A percentile compares a stretch with the other conserved stretches of the same genome.
These are phyloP conservation scores for Callinectes sapidus DNA, from an alignment of 2,888 invertebrate genomes.

Conservation along the genomic window DNA sequence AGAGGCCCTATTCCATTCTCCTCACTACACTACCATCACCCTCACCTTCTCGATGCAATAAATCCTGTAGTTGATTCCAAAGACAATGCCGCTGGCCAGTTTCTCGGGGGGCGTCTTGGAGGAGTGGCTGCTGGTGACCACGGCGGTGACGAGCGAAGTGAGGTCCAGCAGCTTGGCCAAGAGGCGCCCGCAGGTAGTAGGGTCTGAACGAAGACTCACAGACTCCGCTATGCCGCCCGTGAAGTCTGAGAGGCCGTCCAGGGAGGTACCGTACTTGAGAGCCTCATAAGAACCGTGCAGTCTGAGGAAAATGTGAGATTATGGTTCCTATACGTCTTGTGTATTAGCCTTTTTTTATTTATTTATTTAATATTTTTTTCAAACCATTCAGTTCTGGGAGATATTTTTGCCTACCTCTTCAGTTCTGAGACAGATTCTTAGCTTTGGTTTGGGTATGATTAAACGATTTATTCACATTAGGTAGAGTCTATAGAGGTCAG, in stretches of 20 bases:
- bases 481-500: too few relatives aligned
- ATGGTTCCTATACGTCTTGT: background rate
- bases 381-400: too few relatives aligned
- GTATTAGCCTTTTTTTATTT: too few relatives aligned
- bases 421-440: too few relatives aligned
- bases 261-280: conserved; percentile 90
- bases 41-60: conserved; percentile 84
- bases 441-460: too few relatives aligned
- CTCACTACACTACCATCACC: too few relatives aligned
- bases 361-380: too few relatives aligned
- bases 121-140: conserved; percentile 78
- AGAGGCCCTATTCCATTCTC: background rate
- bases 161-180: conserved; percentile 85
- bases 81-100: conserved; percentile 83
- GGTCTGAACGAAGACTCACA: conserved; percentile 84
- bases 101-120: conserved; percentile 77
- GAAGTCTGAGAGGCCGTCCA: conserved; percentile 91
- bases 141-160: conserved; percentile 89
- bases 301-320: conserved; percentile 77
- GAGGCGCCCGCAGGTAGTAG: conserved; percentile 82
- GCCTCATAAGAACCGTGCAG: conserved; percentile 95
- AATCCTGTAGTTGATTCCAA: conserved; percentile 87
- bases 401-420: too few relatives aligned
- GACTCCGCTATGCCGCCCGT: conserved; percentile 93
- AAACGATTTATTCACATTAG: too few relatives aligned